Percentiles rank a stretch among this genome's conserved stretches.
Conservation (phyloP, 2,113 vertebrate species). For the Alethe diademata region DNA sequence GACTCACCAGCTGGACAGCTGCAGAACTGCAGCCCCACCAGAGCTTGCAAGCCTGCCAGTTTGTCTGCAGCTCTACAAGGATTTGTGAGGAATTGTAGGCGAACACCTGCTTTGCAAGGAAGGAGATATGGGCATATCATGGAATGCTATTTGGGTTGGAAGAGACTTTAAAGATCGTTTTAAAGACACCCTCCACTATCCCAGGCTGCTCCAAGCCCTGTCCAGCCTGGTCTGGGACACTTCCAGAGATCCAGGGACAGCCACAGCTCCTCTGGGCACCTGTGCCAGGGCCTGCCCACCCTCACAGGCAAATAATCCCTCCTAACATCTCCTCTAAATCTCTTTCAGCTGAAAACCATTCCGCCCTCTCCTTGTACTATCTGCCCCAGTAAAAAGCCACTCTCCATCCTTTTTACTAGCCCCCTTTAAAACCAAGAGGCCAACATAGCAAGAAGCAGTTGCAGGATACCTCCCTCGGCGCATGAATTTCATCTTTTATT, state of each 20-base stretch:
- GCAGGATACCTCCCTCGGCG: not conserved
- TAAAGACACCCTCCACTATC: no score
- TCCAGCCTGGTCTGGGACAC: not conserved
- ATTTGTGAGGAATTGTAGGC: no score
- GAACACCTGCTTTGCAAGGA: not conserved
- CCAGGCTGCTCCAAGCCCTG: fast-evolving
- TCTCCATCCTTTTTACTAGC: not conserved
- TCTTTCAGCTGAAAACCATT: not conserved
- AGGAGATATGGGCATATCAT: not conserved
- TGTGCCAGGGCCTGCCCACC: fast-evolving
- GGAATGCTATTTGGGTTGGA: not conserved
- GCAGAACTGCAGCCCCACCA: not conserved
- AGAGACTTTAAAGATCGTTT: not conserved
- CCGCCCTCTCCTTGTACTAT: not conserved
- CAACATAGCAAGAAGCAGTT: not conserved
- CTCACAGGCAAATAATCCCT: not conserved
- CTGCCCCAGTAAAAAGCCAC: not conserved
- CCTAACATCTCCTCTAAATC: not conserved
- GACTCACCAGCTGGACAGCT: fast-evolving
- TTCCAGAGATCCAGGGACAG: not conserved
- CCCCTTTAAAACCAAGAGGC: not conserved
- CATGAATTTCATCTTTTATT: not conserved
- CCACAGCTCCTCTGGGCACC: not conserved
- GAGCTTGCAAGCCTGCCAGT: not conserved
- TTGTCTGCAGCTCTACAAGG: fast-evolving